Base-by-base conservation (phyloP, 2,113 vertebrate genomes). In the Brachypteracias leptosomus region DNA sequence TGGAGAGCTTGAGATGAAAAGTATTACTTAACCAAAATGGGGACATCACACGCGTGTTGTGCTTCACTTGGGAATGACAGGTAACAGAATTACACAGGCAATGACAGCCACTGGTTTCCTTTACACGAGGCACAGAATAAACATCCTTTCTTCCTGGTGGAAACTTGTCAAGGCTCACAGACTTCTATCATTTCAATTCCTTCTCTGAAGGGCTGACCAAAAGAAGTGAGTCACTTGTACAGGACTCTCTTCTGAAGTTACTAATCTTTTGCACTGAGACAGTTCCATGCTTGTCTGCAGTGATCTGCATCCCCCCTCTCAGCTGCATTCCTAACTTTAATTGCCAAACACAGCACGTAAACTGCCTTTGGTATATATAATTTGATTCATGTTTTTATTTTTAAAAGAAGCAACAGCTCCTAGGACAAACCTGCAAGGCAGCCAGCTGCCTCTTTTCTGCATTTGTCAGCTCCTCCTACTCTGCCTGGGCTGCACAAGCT, bases 191-290 rank as follows among this genome's bases (percentile, higher is more conserved):
- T 76, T 93, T 92, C 75, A 14, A 61, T 62, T 72, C 49, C 66
- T 28, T 24, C 59, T 86, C 74, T 73, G 33, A 89, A 90, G 24
- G 26, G 19, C 36, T 87, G 38, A 92, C 70, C 40, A 52, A 92
- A 81, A 36, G 57, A 77, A 93, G 75, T 10, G 25, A 83, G 29
- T 26, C 13, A 35, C 51, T 79, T 59, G 40, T 62, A 71, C 29
- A 63, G 54, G 44, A 91, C 26, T 35, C 42, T 72, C 13, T 71
- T 89, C 62, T 67, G 40, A 29, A 93, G 46, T 82, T 79, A 75
- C 28, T 85, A 13, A 86, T 91, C 72, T 89, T 88, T 95, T 95
- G 95, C 91, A 86, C 17, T 33, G 44, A 71, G 88, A 68, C 38
- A 82, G 80, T 82, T 63, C 52, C 66, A 31, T 3, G 20, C 33